phyloP scores from a whole-genome alignment of 2,797 vertebrate genomes.

The Anguilla obscura region DNA sequence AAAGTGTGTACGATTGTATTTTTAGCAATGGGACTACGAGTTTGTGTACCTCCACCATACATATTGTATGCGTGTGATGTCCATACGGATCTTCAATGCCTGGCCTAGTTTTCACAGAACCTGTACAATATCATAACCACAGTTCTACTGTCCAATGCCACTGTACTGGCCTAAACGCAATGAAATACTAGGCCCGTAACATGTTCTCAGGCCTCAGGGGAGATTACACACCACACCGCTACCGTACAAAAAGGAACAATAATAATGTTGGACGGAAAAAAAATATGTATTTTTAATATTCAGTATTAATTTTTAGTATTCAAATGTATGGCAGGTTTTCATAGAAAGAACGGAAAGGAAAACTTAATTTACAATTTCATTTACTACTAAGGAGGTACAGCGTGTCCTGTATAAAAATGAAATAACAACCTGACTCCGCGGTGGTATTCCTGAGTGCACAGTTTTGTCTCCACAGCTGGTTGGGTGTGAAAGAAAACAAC shows the following conservation, averaged over 20 bases:
- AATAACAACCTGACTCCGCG: not conserved
- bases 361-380: not conserved
- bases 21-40: not conserved
- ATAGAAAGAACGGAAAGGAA: not conserved
- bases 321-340: not conserved
- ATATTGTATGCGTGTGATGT: not conserved
- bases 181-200: not conserved
- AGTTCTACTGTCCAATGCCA: not conserved
- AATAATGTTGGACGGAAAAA: not conserved
- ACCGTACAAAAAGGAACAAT: not conserved
- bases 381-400: not conserved
- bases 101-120: not conserved
- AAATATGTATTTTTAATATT: not conserved
- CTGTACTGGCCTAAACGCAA: not conserved
- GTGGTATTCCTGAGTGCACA: conserved; percentile 30
- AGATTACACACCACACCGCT: conserved; percentile 5
- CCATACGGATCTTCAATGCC: not conserved
- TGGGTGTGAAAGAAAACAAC: conserved; percentile 70
- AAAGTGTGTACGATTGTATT: not conserved
- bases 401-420: not conserved
- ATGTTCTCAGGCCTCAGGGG: not conserved
- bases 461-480: conserved; percentile 57
- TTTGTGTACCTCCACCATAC: not conserved
- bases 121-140: not conserved
- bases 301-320: not conserved